Base-by-base conservation (phyloP, 2,797 vertebrate species). In the Myotis vivesi region DNA sequence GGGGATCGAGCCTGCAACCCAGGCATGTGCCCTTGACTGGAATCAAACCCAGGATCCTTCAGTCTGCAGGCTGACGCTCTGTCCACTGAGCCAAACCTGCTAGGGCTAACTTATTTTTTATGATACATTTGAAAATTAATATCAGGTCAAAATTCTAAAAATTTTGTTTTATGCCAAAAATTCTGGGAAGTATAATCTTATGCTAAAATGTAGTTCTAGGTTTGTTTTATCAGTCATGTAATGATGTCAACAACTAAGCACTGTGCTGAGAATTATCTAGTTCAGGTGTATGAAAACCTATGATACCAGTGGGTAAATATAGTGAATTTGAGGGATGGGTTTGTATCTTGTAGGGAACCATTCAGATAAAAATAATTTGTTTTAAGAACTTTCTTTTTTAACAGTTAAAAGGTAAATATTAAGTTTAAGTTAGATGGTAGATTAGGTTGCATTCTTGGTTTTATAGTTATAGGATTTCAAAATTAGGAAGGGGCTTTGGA, bases 391-490 rank as follows among this genome's bases (percentile, higher is more conserved):
- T 2, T 66, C 30, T 72, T 72, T 84, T 94, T 51, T 66, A 57
- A 66, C 8, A 81, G 19, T 88, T 82, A 68, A 79, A 79, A 68
- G n/a, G 22, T 82, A 82, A 91, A 80, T 6, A 49, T 69, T 59
- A 69, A 20, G 41, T 77, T 77, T 83, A 59, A 92, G 36, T 92
- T n/a, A 49, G 46, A 72, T 68, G 75, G 30, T 30, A 79, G 72
- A 46, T 92, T 85, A 87, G 41, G 71, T 83, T 92, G 38, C 15
- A 51, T 77, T 95, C 22, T 53, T 94, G 69, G 16, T 81, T 86
- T 86, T 55, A 19, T 75, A 86, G n/a, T 69, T 10, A 6, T 3
- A 84, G 91, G 16, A 88, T 69, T 95, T 93, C 25, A 81, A 49
- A 96, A 89, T 64, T 30, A 81, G 13, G 20, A 81, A 87, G 55